These are phyloP conservation scores for Phaenicophaeus curvirostris DNA, from an alignment of 2,797 vertebrate species.

Conservation along the genomic window DNA sequence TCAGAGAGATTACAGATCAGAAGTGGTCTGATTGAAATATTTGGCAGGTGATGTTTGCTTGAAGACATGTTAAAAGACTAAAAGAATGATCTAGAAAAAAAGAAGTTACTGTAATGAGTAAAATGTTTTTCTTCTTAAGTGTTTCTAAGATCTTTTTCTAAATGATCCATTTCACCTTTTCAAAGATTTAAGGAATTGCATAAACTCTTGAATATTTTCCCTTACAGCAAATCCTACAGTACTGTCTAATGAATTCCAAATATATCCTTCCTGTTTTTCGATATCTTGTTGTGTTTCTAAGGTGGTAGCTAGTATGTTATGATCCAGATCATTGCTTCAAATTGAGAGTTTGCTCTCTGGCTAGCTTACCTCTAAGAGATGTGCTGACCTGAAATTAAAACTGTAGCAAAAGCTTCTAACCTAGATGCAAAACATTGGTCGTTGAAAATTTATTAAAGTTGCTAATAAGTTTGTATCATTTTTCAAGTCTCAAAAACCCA, in stretches of 20 bases:
- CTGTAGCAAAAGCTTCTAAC: background rate
- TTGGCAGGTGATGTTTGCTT: conserved; percentile 20
- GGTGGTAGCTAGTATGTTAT: background rate
- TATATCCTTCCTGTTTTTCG: background rate
- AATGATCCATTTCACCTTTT: background rate
- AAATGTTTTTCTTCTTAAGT: conserved; percentile 3
- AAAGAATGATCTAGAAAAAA: background rate
- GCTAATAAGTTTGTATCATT: background rate
- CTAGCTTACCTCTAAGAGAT: background rate
- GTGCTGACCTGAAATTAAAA: background rate
- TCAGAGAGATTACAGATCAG: conserved; percentile 5
- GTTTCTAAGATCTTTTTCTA: conserved; percentile 4
- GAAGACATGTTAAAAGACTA: background rate
- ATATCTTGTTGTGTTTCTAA: background rate
- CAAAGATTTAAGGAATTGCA: conserved; percentile 2
- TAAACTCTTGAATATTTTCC: background rate
- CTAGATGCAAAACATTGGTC: background rate
- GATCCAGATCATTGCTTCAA: background rate
- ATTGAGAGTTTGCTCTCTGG: background rate
- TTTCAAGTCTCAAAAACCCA: background rate
- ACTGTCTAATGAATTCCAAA: background rate
- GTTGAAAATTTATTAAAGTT: background rate
- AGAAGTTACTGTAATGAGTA: background rate
- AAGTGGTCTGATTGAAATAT: conserved; percentile 8
- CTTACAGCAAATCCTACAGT: background rate